Evolutionary conservation across 2,797 vertebrate genomes (phyloP).

Genomic region (Cuniculus paca): DNA sequence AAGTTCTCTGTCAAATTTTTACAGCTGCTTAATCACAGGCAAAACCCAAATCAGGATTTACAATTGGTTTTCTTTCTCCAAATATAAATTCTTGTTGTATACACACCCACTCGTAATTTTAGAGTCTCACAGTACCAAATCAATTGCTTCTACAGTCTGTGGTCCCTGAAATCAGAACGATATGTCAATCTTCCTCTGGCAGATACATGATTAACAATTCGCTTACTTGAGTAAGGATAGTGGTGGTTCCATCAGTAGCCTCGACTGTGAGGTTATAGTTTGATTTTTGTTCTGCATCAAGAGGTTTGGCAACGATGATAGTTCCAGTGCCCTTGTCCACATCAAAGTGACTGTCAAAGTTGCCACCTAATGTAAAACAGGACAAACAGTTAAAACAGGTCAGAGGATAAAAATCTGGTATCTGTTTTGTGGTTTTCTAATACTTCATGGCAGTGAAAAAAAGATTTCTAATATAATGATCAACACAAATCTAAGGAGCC

Average conservation of each 20-base stretch:
- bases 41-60: background rate
- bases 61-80: background rate
- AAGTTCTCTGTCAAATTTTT: background rate
- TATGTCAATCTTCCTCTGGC: background rate
- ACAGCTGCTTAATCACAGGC: background rate
- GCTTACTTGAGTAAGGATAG: constrained; percentile 97
- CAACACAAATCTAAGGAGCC: background rate
- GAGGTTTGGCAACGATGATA: constrained; percentile 95
- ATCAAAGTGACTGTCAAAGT: constrained; percentile 98
- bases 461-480: background rate
- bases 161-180: background rate
- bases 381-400: constrained; percentile 83
- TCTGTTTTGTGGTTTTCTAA: constrained; percentile 65
- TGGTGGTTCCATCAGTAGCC: constrained; percentile 97
- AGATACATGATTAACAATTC: constrained; percentile 86
- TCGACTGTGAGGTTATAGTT: constrained; percentile 99
- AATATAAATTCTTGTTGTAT: background rate
- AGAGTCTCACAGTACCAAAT: background rate
- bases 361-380: constrained; percentile 94
- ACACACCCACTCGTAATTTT: background rate
- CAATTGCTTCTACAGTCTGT: accelerated
- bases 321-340: constrained; percentile 98
- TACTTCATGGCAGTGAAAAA: constrained; percentile 71
- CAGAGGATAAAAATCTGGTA: background rate
- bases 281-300: constrained; percentile 97